Percentiles rank a stretch among this genome's conserved stretches.
Evolutionary conservation across 1,140 invertebrate species (phyloP).

Genomic region (Eumeta japonica): DNA sequence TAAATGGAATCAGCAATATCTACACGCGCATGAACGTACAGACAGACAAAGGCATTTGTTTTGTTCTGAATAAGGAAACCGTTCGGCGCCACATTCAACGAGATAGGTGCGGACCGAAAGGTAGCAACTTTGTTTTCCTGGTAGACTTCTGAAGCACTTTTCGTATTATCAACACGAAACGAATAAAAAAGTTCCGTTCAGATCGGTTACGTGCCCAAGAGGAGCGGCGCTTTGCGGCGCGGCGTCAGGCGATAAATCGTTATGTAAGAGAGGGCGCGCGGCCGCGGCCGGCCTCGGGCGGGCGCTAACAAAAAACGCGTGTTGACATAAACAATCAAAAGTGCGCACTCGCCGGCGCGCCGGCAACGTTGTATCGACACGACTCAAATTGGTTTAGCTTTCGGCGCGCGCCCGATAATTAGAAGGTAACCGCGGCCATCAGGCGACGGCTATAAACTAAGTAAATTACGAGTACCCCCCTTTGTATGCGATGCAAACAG

Average conservation of each 20-base stretch:
- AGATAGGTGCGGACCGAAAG: too few species aligned
- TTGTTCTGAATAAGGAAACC: too few species aligned
- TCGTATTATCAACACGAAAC: too few species aligned
- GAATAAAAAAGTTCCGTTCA: neutral
- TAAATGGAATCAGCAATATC: too few species aligned
- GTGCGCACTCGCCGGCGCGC: constrained; percentile 28
- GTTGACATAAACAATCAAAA: constrained; percentile 43
- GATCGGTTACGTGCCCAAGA: neutral
- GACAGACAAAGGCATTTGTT: too few species aligned
- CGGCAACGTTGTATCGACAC: constrained; percentile 13
- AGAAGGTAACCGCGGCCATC: constrained; percentile 35
- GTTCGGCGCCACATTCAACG: too few species aligned
- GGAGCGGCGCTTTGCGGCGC: constrained; percentile 7
- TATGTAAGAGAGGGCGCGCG: constrained; percentile 12
- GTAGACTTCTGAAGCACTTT: too few species aligned
- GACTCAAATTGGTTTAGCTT: constrained; percentile 34
- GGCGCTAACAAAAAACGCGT: constrained; percentile 32
- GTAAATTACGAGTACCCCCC: constrained; percentile 41
- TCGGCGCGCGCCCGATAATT: constrained; percentile 44
- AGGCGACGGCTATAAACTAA: constrained; percentile 41
- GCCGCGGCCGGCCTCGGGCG: too few species aligned
- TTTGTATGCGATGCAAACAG: constrained; percentile 16
- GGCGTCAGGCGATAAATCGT: constrained; percentile 26
- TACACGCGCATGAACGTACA: too few species aligned
- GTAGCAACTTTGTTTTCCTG: too few species aligned